A percentile compares a stretch with the other conserved stretches of the same genome.
These are phyloP conservation scores for Andrena marginata DNA, from an alignment of 2,888 invertebrate genomes.

Conservation along the genomic window DNA sequence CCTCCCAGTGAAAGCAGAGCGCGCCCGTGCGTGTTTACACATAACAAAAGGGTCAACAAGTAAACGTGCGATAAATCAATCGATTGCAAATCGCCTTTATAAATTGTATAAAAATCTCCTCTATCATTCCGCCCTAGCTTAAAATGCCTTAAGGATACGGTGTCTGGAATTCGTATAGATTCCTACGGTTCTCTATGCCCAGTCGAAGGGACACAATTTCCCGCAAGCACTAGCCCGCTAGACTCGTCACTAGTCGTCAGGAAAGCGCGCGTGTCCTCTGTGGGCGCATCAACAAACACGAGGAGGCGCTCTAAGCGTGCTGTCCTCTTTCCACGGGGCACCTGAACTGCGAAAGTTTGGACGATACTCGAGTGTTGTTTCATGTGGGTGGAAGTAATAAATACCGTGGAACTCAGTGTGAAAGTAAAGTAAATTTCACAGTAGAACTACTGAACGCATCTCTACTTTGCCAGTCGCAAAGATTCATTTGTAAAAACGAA, in stretches of 20 bases:
- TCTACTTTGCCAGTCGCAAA: too few relatives aligned
- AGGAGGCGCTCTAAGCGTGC: neutral
- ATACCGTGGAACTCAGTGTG: too few relatives aligned
- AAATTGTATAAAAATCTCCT: conserved; percentile 78
- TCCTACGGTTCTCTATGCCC: conserved; percentile 55
- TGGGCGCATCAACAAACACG: conserved; percentile 12
- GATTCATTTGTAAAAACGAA: too few relatives aligned
- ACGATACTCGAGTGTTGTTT: too few relatives aligned
- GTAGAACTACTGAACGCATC: too few relatives aligned
- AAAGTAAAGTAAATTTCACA: too few relatives aligned
- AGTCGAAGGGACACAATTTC: conserved; percentile 34
- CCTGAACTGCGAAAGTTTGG: too few relatives aligned
- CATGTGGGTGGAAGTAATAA: too few relatives aligned
- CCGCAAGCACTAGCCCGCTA: conserved; percentile 27
- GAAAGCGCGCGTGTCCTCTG: conserved; percentile 36
- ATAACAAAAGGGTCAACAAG: conserved; percentile 65
- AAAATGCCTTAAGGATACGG: conserved; percentile 70
- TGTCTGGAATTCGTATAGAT: conserved; percentile 62
- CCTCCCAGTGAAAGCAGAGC: conserved; percentile 27
- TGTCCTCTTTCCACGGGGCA: neutral
- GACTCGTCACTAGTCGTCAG: conserved; percentile 36
- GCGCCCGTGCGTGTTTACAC: conserved; percentile 41
- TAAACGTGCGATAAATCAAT: conserved; percentile 73
- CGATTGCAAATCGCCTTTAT: conserved; percentile 71
- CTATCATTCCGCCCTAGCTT: conserved; percentile 67